These are phyloP conservation scores for Tauraco hartlaubi DNA, from an alignment of 2,797 vertebrate species.

Conservation along the genomic window DNA sequence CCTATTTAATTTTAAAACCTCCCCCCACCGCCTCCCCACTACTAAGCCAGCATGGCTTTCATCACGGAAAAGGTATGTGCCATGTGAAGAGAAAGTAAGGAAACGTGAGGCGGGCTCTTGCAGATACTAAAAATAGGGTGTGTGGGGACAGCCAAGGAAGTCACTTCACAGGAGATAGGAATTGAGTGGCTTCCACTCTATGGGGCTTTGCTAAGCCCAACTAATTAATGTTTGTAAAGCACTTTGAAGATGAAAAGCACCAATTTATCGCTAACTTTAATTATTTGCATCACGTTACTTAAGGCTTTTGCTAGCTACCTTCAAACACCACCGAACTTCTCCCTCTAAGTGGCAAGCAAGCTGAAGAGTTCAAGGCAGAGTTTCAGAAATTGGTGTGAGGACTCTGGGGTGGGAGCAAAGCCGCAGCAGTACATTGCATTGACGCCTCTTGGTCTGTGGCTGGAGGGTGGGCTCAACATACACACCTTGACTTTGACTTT, in stretches of 20 bases:
- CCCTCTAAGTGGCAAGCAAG: background rate
- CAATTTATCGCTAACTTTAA: constrained; percentile 25
- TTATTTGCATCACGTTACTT: constrained; percentile 50
- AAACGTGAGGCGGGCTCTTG: background rate
- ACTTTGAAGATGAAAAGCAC: constrained; percentile 54
- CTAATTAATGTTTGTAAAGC: constrained; percentile 46
- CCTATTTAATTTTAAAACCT: constrained; percentile 48
- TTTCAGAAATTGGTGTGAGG: background rate
- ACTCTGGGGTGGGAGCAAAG: background rate
- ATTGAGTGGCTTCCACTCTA: background rate
- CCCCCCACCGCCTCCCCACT: background rate
- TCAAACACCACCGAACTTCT: background rate
- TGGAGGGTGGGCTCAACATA: background rate
- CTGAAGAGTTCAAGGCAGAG: background rate
- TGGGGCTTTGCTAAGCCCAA: background rate
- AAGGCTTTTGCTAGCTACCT: constrained; percentile 6
- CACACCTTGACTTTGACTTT: background rate
- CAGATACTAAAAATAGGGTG: background rate
- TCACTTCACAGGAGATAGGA: background rate
- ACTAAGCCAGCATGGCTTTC: constrained; percentile 1
- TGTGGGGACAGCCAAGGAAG: background rate
- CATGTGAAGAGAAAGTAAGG: background rate
- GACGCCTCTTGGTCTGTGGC: background rate
- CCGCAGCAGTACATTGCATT: fast-evolving
- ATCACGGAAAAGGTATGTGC: background rate